A percentile compares a stretch with the other conserved stretches of the same genome.
These are phyloP conservation scores for Spodoptera frugiperda DNA, from an alignment of 1,140 invertebrate genomes.

Conservation along the genomic window DNA sequence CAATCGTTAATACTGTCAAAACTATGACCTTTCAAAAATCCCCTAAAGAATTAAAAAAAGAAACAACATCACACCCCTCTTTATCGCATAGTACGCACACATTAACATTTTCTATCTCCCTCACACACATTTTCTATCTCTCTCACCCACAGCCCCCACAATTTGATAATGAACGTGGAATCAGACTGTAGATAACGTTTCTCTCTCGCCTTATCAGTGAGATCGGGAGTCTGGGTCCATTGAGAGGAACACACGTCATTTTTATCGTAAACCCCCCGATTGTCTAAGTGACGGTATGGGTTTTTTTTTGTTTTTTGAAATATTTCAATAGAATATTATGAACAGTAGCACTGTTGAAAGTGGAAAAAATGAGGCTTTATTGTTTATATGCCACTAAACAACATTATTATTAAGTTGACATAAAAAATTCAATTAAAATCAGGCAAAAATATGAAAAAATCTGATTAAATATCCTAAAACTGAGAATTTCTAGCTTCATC, in stretches of 20 bases:
- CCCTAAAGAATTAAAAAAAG: slow-evolving; percentile 20
- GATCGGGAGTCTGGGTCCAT: slow-evolving; percentile 62
- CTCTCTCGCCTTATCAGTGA: slow-evolving; percentile 59
- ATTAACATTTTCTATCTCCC: slow-evolving; percentile 33
- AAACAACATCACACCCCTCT: slow-evolving; percentile 6
- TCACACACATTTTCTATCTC: not conserved
- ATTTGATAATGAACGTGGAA: slow-evolving; percentile 79
- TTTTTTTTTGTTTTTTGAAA: slow-evolving; percentile 28
- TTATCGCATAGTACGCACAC: slow-evolving; percentile 30
- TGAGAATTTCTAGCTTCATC: no score
- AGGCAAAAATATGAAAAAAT: no score
- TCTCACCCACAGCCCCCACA: slow-evolving; percentile 9
- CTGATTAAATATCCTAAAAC: no score
- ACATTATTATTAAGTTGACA: no score
- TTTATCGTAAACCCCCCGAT: slow-evolving; percentile 57
- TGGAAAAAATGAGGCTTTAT: not conserved
- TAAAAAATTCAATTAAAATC: no score
- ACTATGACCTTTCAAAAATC: slow-evolving; percentile 20
- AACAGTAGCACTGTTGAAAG: slow-evolving; percentile 20
- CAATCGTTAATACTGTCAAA: not conserved
- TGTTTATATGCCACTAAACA: no score
- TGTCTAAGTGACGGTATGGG: slow-evolving; percentile 35
- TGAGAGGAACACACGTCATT: slow-evolving; percentile 63
- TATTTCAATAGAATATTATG: not conserved
- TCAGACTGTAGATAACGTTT: slow-evolving; percentile 70